Base-by-base conservation (phyloP, 2,113 vertebrate species). In the Sapajus apella region DNA sequence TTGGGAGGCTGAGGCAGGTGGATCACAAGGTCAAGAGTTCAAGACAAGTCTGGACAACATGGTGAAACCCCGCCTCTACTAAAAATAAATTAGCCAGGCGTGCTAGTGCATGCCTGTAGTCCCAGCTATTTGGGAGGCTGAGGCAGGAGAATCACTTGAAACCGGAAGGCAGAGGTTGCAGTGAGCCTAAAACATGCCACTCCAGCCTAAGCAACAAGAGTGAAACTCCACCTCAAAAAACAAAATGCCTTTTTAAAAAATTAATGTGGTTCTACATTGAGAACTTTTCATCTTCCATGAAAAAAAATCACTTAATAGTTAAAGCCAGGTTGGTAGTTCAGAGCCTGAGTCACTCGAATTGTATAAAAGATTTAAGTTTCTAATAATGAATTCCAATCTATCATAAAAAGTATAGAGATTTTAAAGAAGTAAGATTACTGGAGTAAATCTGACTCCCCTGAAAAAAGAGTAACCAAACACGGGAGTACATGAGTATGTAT, bases 321-420 rank as follows among this genome's bases (percentile, higher is more conserved):
- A 94, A 95, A 94, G 77, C 43, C 27, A 86, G 90, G 25, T 87
- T 85, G 10, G 37, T 47, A 94, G 47, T 82, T 97, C 72, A 92
- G 50, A 97, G 52, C 13, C 35, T 58, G 76, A 87, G 82, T 52
- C 32, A 91, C 47, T 73, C 58, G 27, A 47, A 93, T 25, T 64
- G 21, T 3, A 17, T 55, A 76, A 3, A 94, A 91, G 32, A 90
- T 45, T 0, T 18, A 93, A 88, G 7, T 75, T 75, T n/a, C 56
- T 90, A 64, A 83, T 64, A 70, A 96, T 87, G 11, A 93, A 95
- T 52, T 93, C 58, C 18, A 89, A 73, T 73, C n/a, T 77, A 64
- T 66, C 93, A 86, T 5, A 55, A 50, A 79, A 2, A 95, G 12
- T 79, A 88, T 58, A n/a, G 68, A 91, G n/a, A 77, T 73, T 72